A percentile compares a stretch with the other conserved stretches of the same genome.
Evolutionary conservation across 2,113 vertebrate genomes (phyloP).

Genomic region (Empidonax traillii): DNA sequence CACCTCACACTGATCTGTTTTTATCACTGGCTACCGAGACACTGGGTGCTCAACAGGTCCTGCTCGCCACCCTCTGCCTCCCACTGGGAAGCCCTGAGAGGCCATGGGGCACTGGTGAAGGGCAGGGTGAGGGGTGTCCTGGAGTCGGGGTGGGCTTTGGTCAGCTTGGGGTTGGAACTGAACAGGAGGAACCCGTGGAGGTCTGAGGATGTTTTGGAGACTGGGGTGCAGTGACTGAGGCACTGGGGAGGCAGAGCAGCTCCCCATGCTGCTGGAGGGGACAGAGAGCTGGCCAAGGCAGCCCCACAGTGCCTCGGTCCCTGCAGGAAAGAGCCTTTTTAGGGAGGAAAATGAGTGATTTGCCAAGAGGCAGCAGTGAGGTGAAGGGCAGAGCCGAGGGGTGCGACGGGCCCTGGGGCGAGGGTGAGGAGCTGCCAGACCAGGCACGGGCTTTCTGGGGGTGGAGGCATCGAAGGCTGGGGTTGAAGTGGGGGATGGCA

Average conservation of each 20-base stretch:
- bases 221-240: accelerated
- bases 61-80: accelerated
- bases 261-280: not conserved
- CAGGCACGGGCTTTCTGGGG: not conserved
- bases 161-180: not conserved
- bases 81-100: not conserved
- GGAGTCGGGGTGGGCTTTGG: not conserved
- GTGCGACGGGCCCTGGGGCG: not conserved
- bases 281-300: not conserved
- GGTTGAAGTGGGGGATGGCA: not conserved
- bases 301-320: not conserved
- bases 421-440: not conserved
- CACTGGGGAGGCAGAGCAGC: not conserved
- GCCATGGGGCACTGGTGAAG: accelerated
- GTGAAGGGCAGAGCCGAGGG: not conserved
- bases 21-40: not conserved
- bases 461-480: accelerated
- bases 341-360: not conserved
- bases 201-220: not conserved
- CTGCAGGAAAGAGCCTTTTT: not conserved
- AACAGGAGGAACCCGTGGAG: accelerated
- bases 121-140: not conserved
- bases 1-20: not conserved
- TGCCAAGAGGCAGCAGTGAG: not conserved
- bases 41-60: not conserved